Percentiles rank a stretch among this genome's conserved stretches.
These are phyloP conservation scores for Phania funesta DNA, from an alignment of 2,888 invertebrate genomes.

Conservation along the genomic window DNA sequence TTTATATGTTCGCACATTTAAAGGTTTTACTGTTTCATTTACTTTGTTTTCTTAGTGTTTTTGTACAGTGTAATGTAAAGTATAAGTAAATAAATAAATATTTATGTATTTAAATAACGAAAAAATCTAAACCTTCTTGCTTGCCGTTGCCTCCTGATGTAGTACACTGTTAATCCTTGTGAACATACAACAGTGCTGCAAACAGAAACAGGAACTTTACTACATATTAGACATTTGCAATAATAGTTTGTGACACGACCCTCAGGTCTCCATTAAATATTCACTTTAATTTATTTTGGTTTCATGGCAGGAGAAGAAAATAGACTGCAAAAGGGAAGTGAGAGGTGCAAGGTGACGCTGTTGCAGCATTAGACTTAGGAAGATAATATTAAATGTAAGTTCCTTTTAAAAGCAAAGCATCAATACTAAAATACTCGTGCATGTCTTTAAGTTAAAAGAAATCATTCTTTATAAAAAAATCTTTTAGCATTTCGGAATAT, in stretches of 20 bases:
- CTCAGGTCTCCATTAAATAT: constrained; percentile 58
- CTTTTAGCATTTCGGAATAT: too few relatives aligned
- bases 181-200: constrained; percentile 7
- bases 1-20: too few relatives aligned
- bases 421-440: too few relatives aligned
- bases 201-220: constrained; percentile 33
- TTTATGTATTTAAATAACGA: not conserved
- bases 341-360: not conserved
- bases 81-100: too few relatives aligned
- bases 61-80: too few relatives aligned
- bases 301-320: not conserved
- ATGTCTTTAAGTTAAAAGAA: not conserved
- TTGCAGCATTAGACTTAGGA: not conserved
- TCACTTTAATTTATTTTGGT: constrained; percentile 54
- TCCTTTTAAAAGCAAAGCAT: not conserved
- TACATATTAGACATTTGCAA: constrained; percentile 50
- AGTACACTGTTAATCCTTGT: constrained; percentile 14
- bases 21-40: too few relatives aligned
- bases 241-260: constrained; percentile 53
- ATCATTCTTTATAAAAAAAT: constrained; percentile 7
- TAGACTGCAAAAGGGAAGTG: too few relatives aligned
- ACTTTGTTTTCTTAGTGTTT: too few relatives aligned
- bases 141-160: not conserved
- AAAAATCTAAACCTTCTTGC: not conserved
- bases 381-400: not conserved